A percentile compares a stretch with the other conserved stretches of the same genome.
Conservation (phyloP, 2,113 vertebrate genomes). For the Phyllostomus hastatus region DNA sequence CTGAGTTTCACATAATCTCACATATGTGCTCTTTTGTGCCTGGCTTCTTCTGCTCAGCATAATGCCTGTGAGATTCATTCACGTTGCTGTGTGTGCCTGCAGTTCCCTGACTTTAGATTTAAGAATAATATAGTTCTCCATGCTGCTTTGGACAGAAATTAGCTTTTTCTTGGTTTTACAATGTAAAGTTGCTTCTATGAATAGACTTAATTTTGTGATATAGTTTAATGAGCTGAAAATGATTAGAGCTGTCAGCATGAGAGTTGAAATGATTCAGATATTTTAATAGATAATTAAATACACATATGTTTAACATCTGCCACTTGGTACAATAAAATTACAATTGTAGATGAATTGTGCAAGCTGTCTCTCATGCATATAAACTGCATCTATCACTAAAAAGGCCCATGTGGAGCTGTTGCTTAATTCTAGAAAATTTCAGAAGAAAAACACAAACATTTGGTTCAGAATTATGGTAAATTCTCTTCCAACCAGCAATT, state of each 20-base stretch:
- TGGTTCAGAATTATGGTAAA: background rate
- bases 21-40: background rate
- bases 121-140: background rate
- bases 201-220: constrained; percentile 32
- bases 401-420: background rate
- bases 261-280: background rate
- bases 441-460: constrained; percentile 7
- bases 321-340: background rate
- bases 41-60: background rate
- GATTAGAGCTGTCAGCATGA: background rate
- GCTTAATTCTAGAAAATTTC: background rate
- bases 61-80: background rate
- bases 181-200: background rate
- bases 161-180: background rate
- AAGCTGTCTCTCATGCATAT: background rate
- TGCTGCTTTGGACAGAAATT: background rate
- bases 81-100: background rate
- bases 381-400: background rate
- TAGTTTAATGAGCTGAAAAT: constrained; percentile 22
- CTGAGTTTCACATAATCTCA: background rate
- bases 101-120: background rate
- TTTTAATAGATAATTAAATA: background rate
- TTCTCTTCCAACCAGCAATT: background rate
- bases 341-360: background rate
- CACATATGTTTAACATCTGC: background rate